phyloP scores from a whole-genome alignment of 2,888 invertebrate genomes.

The Drosophila buzzatii region DNA sequence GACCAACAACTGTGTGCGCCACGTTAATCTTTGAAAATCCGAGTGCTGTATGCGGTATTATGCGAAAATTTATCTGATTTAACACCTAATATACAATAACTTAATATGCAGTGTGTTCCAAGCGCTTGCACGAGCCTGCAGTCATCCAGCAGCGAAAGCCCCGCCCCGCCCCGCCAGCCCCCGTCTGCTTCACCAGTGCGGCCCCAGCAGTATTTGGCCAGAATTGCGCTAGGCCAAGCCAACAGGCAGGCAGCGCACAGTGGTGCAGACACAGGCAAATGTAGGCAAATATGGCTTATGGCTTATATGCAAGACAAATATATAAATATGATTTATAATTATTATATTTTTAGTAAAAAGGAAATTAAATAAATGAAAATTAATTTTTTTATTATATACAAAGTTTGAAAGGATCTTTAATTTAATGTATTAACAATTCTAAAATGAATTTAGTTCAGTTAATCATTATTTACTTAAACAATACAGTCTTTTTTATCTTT shows the following conservation, averaged over 20 bases:
- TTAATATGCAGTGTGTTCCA: constrained; percentile 84
- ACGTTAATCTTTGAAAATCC: constrained; percentile 86
- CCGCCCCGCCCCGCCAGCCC: constrained; percentile 22
- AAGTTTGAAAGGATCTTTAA: too few relatives aligned
- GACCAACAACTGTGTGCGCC: constrained; percentile 68
- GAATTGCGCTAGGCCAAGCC: constrained; percentile 37
- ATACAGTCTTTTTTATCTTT: too few relatives aligned
- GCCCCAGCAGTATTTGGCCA: constrained; percentile 22
- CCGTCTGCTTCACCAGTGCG: constrained; percentile 3
- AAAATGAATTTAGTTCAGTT: too few relatives aligned
- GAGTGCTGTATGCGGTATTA: constrained; percentile 86
- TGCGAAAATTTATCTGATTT: constrained; percentile 86
- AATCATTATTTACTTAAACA: too few relatives aligned
- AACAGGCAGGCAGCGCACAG: constrained; percentile 43
- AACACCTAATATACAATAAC: constrained; percentile 86
- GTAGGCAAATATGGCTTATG: neutral
- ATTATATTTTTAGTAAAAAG: neutral
- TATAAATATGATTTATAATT: too few relatives aligned
- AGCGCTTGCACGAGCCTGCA: constrained; percentile 77
- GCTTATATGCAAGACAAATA: neutral
- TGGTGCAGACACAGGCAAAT: constrained; percentile 26
- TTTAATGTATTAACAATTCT: too few relatives aligned
- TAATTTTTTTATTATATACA: too few relatives aligned
- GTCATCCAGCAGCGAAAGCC: constrained; percentile 61
- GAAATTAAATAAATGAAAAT: neutral